Evolutionary conservation across 2,113 vertebrate genomes (phyloP), one percentile per base, ranked within the genome.

Genomic region (Odobenus rosmarus): DNA sequence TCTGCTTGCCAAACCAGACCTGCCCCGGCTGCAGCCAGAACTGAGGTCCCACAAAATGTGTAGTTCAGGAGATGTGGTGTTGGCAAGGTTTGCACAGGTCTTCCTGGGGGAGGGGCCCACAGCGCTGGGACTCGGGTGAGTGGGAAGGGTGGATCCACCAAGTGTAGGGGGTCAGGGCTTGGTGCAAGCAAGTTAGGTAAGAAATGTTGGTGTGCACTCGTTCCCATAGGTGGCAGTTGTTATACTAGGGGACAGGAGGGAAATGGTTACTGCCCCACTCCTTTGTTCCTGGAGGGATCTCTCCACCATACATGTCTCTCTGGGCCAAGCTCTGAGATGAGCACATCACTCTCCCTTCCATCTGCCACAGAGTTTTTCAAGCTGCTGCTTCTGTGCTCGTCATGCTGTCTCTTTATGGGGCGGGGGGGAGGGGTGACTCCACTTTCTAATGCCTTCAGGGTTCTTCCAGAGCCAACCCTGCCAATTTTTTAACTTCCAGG

Each of bases 341-440:
- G 31, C 62, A 67, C 3, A 67, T 67, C 62, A 67, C 62, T 33
- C 31, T 67, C 13, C 62, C 62, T 67, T 67, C 28, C 14, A 4
- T 67, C 31, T 67, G 14, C 62, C 14, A 31, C 6, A 33, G 62
- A 67, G 62, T 33, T 67, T 33, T 67, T 67, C 62, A 67, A 67
- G 33, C 62, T 67, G 31, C 62, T 16, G 28, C 28, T 67, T 67
- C 31, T 67, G 14, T 31, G 62, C 31, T 31, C 31, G 15, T 67
- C 13, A 67, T 67, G 62, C 31, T 33, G 31, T 67, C 62, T 33
- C 62, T 67, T 67, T 33, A 33, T 5, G 11, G 10, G 0, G 13
- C 2, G 51, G 51, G 4, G 23, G 2, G 5, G 28, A 0, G 26
- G 14, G 14, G 3, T 7, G 31, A 15, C 62, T 67, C 2, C 61